A percentile compares a stretch with the other conserved stretches of the same genome.
Evolutionary conservation across 2,888 invertebrate species (phyloP).

Genomic region (Cataglyphis cursor): DNA sequence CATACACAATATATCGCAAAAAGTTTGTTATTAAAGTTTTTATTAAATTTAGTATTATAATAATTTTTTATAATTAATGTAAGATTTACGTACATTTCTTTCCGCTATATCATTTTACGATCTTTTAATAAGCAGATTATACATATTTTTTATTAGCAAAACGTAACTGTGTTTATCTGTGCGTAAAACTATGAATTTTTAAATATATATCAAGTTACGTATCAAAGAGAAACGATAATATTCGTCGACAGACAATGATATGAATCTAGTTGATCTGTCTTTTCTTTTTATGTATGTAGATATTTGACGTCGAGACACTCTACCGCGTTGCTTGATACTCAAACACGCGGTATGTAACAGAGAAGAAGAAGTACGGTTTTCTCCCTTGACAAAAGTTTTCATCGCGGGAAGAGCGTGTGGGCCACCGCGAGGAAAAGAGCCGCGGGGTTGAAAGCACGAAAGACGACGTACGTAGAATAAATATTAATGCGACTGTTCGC

Average conservation of each 20-base stretch:
- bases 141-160: not conserved
- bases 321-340: constrained; percentile 4
- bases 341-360: constrained; percentile 7
- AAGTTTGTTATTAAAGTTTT: too few species aligned
- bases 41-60: too few species aligned
- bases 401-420: constrained; percentile 15
- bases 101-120: not conserved
- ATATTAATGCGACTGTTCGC: constrained; percentile 69
- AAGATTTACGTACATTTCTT: not conserved
- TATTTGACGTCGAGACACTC: not conserved
- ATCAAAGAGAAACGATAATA: not conserved
- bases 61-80: too few species aligned
- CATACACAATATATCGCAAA: not conserved
- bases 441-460: constrained; percentile 17
- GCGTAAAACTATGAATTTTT: not conserved
- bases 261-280: not conserved
- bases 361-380: constrained; percentile 28
- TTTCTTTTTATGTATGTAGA: not conserved
- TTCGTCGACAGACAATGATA: not conserved
- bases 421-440: constrained; percentile 7
- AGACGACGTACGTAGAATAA: constrained; percentile 63
- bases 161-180: not conserved
- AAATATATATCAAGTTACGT: not conserved
- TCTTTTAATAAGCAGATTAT: not conserved
- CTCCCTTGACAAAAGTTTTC: constrained; percentile 56